Evolutionary conservation across 2,113 vertebrate genomes (phyloP).

Genomic region (Seriola rivoliana): DNA sequence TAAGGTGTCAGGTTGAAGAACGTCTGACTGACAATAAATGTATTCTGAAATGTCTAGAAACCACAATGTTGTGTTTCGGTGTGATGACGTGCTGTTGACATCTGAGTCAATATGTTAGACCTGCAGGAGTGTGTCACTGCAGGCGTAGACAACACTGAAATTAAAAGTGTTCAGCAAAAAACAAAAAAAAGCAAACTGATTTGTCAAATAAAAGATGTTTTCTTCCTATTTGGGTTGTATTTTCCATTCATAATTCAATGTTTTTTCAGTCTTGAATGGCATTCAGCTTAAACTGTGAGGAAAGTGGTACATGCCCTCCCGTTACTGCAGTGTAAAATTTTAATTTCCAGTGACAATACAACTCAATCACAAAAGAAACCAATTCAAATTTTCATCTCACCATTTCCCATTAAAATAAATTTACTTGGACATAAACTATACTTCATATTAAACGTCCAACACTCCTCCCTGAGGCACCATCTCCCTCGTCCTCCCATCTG

Average conservation of each 20-base stretch:
- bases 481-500: constrained; percentile 45
- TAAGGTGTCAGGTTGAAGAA: constrained; percentile 35
- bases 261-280: constrained; percentile 15
- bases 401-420: constrained; percentile 27
- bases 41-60: constrained; percentile 70
- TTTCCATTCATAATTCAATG: constrained; percentile 45
- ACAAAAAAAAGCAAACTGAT: constrained; percentile 50
- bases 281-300: background rate
- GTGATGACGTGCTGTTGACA: constrained; percentile 72
- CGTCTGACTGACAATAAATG: constrained; percentile 65
- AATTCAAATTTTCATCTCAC: constrained; percentile 22
- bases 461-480: constrained; percentile 26
- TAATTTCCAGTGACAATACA: constrained; percentile 18
- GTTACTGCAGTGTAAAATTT: constrained; percentile 5
- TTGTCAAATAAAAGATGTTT: constrained; percentile 77
- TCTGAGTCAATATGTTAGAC: constrained; percentile 59
- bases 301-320: constrained; percentile 10
- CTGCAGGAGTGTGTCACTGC: constrained; percentile 55
- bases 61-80: constrained; percentile 61
- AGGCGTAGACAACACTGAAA: constrained; percentile 41
- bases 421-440: constrained; percentile 41
- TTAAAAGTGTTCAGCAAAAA: constrained; percentile 58
- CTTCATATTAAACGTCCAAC: constrained; percentile 49
- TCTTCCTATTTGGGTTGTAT: constrained; percentile 69
- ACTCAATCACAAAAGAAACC: constrained; percentile 39